These are phyloP conservation scores for Rhingia campestris DNA, from an alignment of 2,888 invertebrate genomes.

Conservation along the genomic window DNA sequence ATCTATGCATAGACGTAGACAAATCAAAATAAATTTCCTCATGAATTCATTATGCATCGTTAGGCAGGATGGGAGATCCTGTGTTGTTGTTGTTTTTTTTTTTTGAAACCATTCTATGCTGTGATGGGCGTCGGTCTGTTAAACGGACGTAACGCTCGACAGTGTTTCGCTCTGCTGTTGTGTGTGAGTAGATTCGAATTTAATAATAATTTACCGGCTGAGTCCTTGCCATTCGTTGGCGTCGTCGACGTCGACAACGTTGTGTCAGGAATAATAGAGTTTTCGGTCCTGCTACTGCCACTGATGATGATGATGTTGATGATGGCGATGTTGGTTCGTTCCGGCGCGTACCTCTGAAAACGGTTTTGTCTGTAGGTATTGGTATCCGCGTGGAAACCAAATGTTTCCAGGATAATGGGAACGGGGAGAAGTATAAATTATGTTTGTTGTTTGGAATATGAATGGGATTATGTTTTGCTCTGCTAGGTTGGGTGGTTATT, in stretches of 20 bases:
- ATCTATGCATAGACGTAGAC: conserved; percentile 62
- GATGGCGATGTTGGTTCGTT: conserved; percentile 20
- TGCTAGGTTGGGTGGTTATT: conserved; percentile 5
- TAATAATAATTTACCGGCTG: conserved; percentile 68
- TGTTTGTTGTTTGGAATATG: conserved; percentile 60
- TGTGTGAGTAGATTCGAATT: conserved; percentile 59
- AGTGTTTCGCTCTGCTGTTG: conserved; percentile 3
- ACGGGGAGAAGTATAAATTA: conserved; percentile 44
- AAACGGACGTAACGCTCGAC: not conserved
- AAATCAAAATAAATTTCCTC: conserved; percentile 71
- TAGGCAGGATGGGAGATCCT: conserved; percentile 48
- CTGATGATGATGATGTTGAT: conserved; percentile 45
- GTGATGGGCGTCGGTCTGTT: conserved; percentile 11
- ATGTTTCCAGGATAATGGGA: not conserved
- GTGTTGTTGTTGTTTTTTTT: conserved; percentile 3
- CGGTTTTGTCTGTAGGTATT: conserved; percentile 11
- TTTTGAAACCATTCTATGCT: conserved; percentile 6
- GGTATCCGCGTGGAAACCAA: conserved; percentile 30
- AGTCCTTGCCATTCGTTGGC: conserved; percentile 24
- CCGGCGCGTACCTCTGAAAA: not conserved
- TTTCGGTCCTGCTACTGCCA: conserved; percentile 12
- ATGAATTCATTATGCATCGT: conserved; percentile 72
- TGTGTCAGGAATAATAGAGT: conserved; percentile 59
- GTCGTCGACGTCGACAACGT: conserved; percentile 40
- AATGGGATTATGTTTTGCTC: conserved; percentile 45